phyloP scores from a whole-genome alignment of 2,888 invertebrate genomes.

The Fissipunctia ypsillon region DNA sequence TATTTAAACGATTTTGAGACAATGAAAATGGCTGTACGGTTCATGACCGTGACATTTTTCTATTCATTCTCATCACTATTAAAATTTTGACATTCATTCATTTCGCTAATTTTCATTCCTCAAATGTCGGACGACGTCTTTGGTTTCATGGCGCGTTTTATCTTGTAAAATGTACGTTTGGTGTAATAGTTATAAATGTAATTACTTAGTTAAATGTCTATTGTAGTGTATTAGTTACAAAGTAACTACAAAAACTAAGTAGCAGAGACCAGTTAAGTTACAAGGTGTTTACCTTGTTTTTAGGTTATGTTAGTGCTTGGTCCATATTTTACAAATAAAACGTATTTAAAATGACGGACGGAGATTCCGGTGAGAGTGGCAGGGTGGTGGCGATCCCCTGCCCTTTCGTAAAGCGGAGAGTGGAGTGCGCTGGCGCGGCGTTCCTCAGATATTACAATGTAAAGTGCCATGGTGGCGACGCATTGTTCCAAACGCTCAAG shows the following conservation, averaged over 20 bases:
- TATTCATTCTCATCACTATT: slow-evolving; percentile 12
- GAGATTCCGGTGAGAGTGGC: slow-evolving; percentile 75
- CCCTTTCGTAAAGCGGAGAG: slow-evolving; percentile 81
- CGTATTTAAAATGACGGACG: slow-evolving; percentile 85
- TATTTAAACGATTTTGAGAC: background rate
- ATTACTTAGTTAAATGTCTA: slow-evolving; percentile 43
- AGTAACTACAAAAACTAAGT: slow-evolving; percentile 43
- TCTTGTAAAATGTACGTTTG: slow-evolving; percentile 67
- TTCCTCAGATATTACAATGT: slow-evolving; percentile 88
- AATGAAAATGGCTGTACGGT: background rate
- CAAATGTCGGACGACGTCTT: slow-evolving; percentile 68
- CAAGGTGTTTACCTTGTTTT: slow-evolving; percentile 75
- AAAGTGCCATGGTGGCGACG: slow-evolving; percentile 88
- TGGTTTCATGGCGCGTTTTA: slow-evolving; percentile 77
- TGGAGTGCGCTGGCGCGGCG: slow-evolving; percentile 89
- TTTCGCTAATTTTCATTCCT: slow-evolving; percentile 38
- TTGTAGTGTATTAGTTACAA: slow-evolving; percentile 47
- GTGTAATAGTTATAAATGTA: slow-evolving; percentile 61
- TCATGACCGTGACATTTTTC: slow-evolving; percentile 10
- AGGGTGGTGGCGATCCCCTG: slow-evolving; percentile 81
- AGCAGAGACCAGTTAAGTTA: slow-evolving; percentile 51
- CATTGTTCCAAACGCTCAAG: slow-evolving; percentile 82
- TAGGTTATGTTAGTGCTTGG: slow-evolving; percentile 87
- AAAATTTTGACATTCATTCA: slow-evolving; percentile 36
- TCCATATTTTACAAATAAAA: slow-evolving; percentile 79